Percentiles rank a stretch among this genome's conserved stretches.
phyloP scores from a whole-genome alignment of 2,888 invertebrate genomes.

The Protonemura montana region DNA sequence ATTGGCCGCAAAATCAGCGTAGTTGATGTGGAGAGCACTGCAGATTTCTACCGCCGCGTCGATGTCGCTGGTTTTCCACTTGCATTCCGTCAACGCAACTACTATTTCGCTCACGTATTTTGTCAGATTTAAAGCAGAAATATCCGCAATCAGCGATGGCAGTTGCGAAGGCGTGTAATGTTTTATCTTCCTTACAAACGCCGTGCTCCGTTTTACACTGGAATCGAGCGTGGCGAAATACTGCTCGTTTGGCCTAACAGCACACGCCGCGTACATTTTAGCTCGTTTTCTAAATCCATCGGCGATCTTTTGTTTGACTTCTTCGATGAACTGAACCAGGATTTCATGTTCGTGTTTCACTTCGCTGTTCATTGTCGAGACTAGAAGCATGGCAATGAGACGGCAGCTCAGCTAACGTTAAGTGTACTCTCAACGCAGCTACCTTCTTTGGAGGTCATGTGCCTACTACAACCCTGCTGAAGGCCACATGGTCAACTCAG shows the following conservation, averaged over 20 bases:
- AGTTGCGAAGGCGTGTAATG: constrained; percentile 86
- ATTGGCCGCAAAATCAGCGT: constrained; percentile 85
- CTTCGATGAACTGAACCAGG: not conserved
- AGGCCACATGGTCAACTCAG: too few relatives aligned
- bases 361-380: too few relatives aligned
- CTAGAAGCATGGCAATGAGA: too few relatives aligned
- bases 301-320: not conserved
- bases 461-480: too few relatives aligned
- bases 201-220: constrained; percentile 95
- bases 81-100: constrained; percentile 89
- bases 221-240: constrained; percentile 91
- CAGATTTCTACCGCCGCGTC: constrained; percentile 85
- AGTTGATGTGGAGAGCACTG: constrained; percentile 86
- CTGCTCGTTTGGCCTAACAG: constrained; percentile 74
- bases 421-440: too few relatives aligned
- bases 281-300: not conserved
- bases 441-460: too few relatives aligned
- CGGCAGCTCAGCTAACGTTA: too few relatives aligned
- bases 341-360: not conserved
- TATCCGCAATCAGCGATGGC: constrained; percentile 84
- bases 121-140: constrained; percentile 85
- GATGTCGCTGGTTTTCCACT: constrained; percentile 95
- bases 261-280: not conserved
- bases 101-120: constrained; percentile 97
- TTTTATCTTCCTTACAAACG: constrained; percentile 95